These are phyloP conservation scores for Megaceryle maxima DNA, from an alignment of 2,113 vertebrate genomes.

Conservation along the genomic window DNA sequence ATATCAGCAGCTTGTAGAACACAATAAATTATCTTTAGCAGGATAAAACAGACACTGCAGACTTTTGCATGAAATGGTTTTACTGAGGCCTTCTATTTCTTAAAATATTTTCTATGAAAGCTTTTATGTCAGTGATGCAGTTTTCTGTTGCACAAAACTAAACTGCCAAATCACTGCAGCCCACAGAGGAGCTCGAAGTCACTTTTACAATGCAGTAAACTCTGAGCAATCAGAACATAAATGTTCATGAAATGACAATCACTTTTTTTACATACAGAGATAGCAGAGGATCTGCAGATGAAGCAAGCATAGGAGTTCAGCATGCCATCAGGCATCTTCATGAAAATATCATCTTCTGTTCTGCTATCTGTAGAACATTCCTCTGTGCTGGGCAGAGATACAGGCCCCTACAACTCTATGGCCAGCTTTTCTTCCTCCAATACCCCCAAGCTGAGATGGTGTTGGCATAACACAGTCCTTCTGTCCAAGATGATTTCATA, in stretches of 20 bases:
- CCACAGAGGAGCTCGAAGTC: neutral
- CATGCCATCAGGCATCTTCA: neutral
- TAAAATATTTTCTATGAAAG: neutral
- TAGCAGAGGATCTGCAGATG: neutral
- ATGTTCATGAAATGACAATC: neutral
- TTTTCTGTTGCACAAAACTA: neutral
- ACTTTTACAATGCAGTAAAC: neutral
- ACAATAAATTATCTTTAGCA: neutral
- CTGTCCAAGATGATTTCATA: neutral
- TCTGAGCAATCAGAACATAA: neutral
- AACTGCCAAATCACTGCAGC: neutral
- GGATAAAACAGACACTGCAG: neutral
- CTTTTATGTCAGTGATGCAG: neutral
- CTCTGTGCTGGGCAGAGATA: neutral
- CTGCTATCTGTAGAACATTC: neutral
- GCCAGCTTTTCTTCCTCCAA: neutral
- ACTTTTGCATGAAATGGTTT: neutral
- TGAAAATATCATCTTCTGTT: neutral
- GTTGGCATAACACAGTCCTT: accelerated
- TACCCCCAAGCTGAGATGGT: neutral
- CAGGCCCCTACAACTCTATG: neutral
- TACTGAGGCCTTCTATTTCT: neutral
- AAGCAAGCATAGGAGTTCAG: neutral
- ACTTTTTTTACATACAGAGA: neutral
- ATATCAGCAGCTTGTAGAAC: neutral